Evolutionary conservation across 2,113 vertebrate genomes (phyloP), one percentile per base, ranked within the genome.

Genomic region (Telmatochromis sp.): DNA sequence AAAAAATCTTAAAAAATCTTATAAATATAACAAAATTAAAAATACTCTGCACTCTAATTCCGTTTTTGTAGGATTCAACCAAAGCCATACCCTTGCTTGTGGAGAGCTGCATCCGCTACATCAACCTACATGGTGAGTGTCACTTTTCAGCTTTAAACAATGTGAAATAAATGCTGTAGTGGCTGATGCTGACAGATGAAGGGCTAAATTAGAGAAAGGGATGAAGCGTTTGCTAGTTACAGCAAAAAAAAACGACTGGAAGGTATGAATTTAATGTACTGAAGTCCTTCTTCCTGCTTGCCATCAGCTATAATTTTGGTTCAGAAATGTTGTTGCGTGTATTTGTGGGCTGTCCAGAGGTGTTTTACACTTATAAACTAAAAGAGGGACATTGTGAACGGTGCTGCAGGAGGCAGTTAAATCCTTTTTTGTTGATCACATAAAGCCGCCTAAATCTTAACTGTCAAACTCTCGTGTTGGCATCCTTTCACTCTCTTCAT

Each of bases 51-150:
- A 78, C 73, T 78, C 45, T 51, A 5, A 17, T 15, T 86, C 35
- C 87, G 6, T 89, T 70, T 19, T 70, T 19, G 4, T 21, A 99
- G 99, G 99, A 99, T 89, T 98, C 98, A 28, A 98, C 97, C 80
- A 98, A 99, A 97, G 96, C 97, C 93, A 99, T 99, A 95, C 99
- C 98, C 28, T 96, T 98, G 87, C 97, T 99, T 4, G 99, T 99
- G 95, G 98, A 99, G 96, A 99, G 99, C 96, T 99, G 98, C 89
- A 97, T 99, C 90, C 97, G 98, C 90, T 99, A 98, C 96, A 99
- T 99, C 95, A 99, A 99, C 94, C 96, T 99, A 35, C 99, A 99
- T 1, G 99, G 99, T 99, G 95, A 97, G 97, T 73, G 49, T 17
- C 28, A 40, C 12, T 21, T 9, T 7, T 21, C 21, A 75, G 42